Evolutionary conservation across 2,113 vertebrate species (phyloP).

Genomic region (Serilophus lunatus): DNA sequence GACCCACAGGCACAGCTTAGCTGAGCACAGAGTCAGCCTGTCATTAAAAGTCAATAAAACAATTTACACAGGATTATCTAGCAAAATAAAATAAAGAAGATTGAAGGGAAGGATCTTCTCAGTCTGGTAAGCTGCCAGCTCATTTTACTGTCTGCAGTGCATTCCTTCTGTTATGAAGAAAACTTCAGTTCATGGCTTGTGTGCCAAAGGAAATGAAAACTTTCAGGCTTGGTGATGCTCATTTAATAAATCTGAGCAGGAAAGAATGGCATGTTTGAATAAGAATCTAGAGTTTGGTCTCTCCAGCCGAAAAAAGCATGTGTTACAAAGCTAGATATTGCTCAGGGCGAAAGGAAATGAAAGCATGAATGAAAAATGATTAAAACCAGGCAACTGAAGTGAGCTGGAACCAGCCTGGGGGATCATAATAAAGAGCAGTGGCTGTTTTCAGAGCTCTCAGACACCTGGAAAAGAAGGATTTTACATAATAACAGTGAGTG

Average conservation of each 20-base stretch:
- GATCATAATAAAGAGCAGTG: neutral
- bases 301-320: neutral
- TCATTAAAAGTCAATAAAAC: neutral
- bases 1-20: neutral
- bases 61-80: neutral
- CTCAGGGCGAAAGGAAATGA: conserved; percentile 32
- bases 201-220: neutral
- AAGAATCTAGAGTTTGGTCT: neutral
- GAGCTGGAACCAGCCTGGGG: neutral
- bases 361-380: neutral
- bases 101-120: neutral
- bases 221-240: neutral
- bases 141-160: neutral
- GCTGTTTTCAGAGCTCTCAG: neutral
- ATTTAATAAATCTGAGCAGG: neutral
- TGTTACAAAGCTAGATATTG: neutral
- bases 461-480: neutral
- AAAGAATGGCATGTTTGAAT: neutral
- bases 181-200: neutral
- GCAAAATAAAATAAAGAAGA: neutral
- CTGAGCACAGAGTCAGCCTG: neutral
- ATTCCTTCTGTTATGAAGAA: neutral
- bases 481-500: neutral
- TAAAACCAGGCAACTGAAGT: neutral
- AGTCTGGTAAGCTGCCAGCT: neutral